Conservation (phyloP, 1,140 invertebrate genomes). For the Dendrolimus punctatus region DNA sequence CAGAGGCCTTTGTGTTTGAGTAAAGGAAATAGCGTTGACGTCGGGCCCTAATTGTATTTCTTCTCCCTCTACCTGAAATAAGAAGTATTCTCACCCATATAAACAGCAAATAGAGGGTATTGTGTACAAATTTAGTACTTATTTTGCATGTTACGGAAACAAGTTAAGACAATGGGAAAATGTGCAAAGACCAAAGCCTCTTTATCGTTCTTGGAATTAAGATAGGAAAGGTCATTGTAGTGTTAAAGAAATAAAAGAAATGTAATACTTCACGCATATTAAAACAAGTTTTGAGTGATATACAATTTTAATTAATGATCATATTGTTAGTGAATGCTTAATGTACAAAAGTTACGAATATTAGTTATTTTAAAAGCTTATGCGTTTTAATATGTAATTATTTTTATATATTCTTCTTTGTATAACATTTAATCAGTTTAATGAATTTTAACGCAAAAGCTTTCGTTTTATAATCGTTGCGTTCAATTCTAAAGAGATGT, state of each 20-base stretch:
- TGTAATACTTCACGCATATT: conserved; percentile 27
- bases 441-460: conserved; percentile 27
- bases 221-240: conserved; percentile 21
- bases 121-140: conserved; percentile 14
- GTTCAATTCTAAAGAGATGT: conserved; percentile 30
- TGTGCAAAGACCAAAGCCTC: conserved; percentile 68
- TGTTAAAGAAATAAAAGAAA: conserved; percentile 22
- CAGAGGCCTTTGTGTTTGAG: conserved; percentile 63
- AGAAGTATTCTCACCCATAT: conserved; percentile 67
- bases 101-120: conserved; percentile 39
- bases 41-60: conserved; percentile 68
- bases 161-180: conserved; percentile 19
- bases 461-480: conserved; percentile 7
- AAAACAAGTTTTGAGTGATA: conserved; percentile 41
- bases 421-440: conserved; percentile 9
- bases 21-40: conserved; percentile 66
- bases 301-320: conserved; percentile 35
- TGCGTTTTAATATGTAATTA: conserved; percentile 12
- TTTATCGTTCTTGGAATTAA: conserved; percentile 57
- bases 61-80: conserved; percentile 71
- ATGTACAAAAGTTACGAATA: conserved; percentile 25
- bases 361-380: conserved; percentile 23
- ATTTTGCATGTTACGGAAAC: conserved; percentile 19
- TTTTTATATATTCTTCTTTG: conserved; percentile 8
- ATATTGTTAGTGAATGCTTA: conserved; percentile 30